Evolutionary conservation across 2,113 vertebrate genomes (phyloP), one percentile per base, ranked within the genome.

Genomic region (Phocoena phocoena): DNA sequence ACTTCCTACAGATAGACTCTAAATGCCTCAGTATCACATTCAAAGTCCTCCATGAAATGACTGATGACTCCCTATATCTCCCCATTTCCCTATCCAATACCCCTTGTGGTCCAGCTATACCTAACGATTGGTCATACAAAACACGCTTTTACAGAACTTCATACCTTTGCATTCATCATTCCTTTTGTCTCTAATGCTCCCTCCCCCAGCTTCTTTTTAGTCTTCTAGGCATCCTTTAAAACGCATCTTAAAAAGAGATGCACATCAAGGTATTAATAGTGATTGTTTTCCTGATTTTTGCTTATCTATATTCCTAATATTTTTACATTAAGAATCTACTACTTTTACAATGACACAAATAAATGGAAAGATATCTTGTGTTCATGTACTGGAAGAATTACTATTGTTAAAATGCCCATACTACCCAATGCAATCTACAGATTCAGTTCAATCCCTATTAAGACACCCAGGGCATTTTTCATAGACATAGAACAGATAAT

Each of bases 321-420:
- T 70, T 84, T 83, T 58, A 85, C 11, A 60, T 90, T 80, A 85
- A 93, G n/a, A 87, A 93, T 50, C 65, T 83, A 68, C 65, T 83
- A 68, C 6, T 73, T 62, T 23, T 62, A 62, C 55, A 58, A 21
- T 21, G 20, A 20, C 55, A 58, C 20, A 58, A 58, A 58, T 58
- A 58, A 58, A 58, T 21, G 55, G 55, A 58, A 21, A 58, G 55
- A 58, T 58, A 58, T 8, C 55, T 20, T 58, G 55, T 18, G 55
- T 58, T 58, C 20, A 58, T 21, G 55, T 21, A 58, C 20, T 58
- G 18, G 55, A 58, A 58, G 55, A 58, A 58, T 21, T 21, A 8
- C 18, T 58, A 21, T 58, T 58, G 55, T 21, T 58, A 21, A 58
- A 21, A 58, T 58, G 55, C 21, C 55, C 55, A 21, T 58, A 58